Percentiles rank a stretch among this genome's conserved stretches.
These are phyloP conservation scores for Deladenus siricidicola DNA, from an alignment of 2,888 invertebrate genomes.

Conservation along the genomic window DNA sequence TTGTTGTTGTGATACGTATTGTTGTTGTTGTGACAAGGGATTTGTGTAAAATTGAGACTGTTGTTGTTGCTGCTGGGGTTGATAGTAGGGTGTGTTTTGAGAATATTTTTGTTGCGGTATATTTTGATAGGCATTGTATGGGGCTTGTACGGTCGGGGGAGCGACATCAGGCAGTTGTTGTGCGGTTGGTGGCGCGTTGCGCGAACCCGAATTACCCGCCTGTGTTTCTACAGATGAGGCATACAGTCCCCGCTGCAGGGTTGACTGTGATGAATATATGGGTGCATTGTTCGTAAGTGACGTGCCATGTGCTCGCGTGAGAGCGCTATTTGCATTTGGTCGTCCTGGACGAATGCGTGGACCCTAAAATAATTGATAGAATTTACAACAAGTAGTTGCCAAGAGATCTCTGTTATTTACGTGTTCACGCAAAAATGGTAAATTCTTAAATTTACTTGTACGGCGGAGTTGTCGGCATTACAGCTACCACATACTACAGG, in stretches of 20 bases:
- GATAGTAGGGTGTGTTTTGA: neutral
- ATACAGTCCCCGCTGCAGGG: neutral
- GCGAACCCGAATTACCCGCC: neutral
- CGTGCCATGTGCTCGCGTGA: neutral
- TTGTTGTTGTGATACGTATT: neutral
- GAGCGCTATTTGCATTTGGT: neutral
- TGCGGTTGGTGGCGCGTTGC: neutral
- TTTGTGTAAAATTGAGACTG: neutral
- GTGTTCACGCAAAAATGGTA: neutral
- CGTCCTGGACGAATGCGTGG: neutral
- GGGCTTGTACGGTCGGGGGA: neutral
- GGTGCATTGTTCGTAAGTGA: neutral
- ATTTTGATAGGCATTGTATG: neutral
- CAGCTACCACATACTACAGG: slow-evolving; percentile 22
- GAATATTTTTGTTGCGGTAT: too few relatives aligned
- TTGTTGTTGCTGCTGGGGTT: slow-evolving; percentile 1
- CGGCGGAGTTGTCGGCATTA: neutral
- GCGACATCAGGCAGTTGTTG: neutral
- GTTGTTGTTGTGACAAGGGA: neutral
- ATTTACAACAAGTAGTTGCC: neutral
- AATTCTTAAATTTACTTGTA: neutral
- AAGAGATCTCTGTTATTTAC: neutral
- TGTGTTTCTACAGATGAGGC: neutral
- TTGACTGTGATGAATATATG: neutral
- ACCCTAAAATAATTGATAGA: neutral